Base-by-base conservation (phyloP, 2,888 invertebrate genomes). In the Hymenopus coronatus region DNA sequence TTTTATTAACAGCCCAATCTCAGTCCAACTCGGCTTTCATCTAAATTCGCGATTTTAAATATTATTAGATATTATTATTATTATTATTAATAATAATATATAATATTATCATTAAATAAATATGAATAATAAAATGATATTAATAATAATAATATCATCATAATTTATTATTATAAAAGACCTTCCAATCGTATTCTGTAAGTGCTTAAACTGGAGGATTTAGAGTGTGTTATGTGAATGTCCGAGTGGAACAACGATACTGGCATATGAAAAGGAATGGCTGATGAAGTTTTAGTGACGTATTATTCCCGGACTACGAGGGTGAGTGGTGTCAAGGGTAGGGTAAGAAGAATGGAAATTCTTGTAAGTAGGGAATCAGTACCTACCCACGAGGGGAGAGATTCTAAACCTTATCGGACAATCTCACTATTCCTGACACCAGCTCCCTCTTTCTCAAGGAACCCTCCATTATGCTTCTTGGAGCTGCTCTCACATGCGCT, bases 271-370 rank as follows among this genome's bases (percentile, higher is more conserved):
- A 70, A 70, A 70, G 54, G 54, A 25, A 70, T 70, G 54, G 54
- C 54, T 70, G 54, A 70, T 70, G 54, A 70, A 70, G 54, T 70
- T 70, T 70, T 70, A 70, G 54, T 70, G 54, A 70, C 54, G 54
- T 70, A 70, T 70, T 70, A 70, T 70, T 20, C 54, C 54, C 54
- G 54, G 54, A 20, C 54, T 25, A 3, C 85, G 14, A 40, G 85
- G 85, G 85, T 40, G 85, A 33, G 33, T 46, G 14, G n/a, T 20
- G 54, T n/a, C 54, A 27, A 85, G 40, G 40, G 25, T 20, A 20
- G 85, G 40, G 85, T 20, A 54, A 20, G 85, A 33, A 27, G 54
- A 85, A 85, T 85, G 85, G 85, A 85, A 85, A 85, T 85, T 85
- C 85, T 85, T 85, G 85, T 85, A 85, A 12, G 27, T 28, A 40